Evolutionary conservation across 2,888 invertebrate genomes (phyloP), one percentile per base, ranked within the genome.

Genomic region (Sthenelais limicola): DNA sequence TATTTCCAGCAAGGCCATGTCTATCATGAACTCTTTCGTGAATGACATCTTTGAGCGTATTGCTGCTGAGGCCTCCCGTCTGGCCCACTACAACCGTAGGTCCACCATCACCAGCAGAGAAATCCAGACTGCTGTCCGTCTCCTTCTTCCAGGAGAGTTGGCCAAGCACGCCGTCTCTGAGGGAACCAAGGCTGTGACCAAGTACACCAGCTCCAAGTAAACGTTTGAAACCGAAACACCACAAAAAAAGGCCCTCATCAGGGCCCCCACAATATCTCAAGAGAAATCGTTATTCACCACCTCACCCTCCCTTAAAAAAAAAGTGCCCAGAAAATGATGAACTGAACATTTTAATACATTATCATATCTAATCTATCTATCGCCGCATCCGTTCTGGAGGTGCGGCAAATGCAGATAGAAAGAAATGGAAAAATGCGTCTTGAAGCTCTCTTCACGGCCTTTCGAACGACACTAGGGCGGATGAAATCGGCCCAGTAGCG

Each of bases 91-190:
- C 77, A 84, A 83, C 76, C 77, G 77, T 56, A 68, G 78, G 18
- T 74, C 78, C 38, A 82, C 81, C 73, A 77, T 78, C 73, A 91
- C 91, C 0, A 91, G 91, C 76, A 89, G 92, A 70, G 93, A 94
- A 78, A 90, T 94, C 15, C 92, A 93, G 81, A 91, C 92, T 0
- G 92, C 92, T 0, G 91, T 92, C 0, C 90, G 91, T 51, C 88
- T 93, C 0, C 81, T 93, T 0, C 86, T 93, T 3, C 93, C 93
- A 0, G 93, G 92, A 7, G 93, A 94, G 82, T 84, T 94, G 73
- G 91, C 92, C 0, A 92, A 92, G 75, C 93, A 93, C 84, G 92
- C 93, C 0, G 91, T 82, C 43, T 75, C 73, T 38, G 81, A 81
- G 68, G 80, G 81, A 49, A 82, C 82, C 66, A 82, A 82, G 73